phyloP scores from a whole-genome alignment of 2,113 vertebrate species.

The Oryzias curvinotus region DNA sequence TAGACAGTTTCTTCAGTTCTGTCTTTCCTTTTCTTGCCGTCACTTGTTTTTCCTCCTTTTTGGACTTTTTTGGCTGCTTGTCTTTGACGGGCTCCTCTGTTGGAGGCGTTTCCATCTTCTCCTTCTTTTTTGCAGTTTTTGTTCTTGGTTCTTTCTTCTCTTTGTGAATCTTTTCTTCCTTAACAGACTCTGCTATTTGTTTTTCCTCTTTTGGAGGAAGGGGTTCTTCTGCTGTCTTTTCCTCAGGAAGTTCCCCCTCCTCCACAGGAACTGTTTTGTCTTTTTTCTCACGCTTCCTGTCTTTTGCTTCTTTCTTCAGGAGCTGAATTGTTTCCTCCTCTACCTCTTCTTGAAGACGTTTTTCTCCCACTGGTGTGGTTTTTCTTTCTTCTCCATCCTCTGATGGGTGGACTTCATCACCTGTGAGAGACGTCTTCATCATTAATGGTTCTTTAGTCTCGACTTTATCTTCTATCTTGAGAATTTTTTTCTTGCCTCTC shows the following conservation, averaged over 20 bases:
- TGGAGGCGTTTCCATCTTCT: background rate
- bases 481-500: background rate
- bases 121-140: slow-evolving; percentile 5
- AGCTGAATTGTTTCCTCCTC: background rate
- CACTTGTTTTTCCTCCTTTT: slow-evolving; percentile 13
- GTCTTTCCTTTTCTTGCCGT: background rate
- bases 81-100: slow-evolving; percentile 13
- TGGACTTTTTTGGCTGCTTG: background rate
- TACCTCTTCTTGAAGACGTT: background rate
- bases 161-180: no score
- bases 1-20: background rate
- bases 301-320: background rate
- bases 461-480: no score
- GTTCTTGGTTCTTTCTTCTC: background rate
- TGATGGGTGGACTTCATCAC: no score
- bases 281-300: background rate
- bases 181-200: no score
- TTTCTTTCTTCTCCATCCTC: background rate
- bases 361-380: no score
- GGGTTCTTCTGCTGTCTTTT: background rate
- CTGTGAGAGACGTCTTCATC: no score
- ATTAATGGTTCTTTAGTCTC: no score
- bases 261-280: background rate
- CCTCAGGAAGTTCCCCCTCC: background rate
- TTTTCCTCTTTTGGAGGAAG: no score